Evolutionary conservation across 1,140 invertebrate species (phyloP).

Genomic region (Meteorus sp.): DNA sequence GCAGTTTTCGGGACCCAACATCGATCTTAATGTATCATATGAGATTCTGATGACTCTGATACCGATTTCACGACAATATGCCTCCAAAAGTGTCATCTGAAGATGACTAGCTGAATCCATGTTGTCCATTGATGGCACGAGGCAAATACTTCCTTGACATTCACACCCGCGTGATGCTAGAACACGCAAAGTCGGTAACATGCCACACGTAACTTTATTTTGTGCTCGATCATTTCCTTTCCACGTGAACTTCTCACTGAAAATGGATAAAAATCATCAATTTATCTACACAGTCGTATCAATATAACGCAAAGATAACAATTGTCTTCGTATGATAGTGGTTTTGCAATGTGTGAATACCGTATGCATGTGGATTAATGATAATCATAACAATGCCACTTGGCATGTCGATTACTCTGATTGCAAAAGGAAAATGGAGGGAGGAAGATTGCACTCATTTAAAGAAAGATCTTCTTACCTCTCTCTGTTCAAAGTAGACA

Average conservation of each 20-base stretch:
- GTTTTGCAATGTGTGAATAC: too few species aligned
- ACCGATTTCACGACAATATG: constrained; percentile 48
- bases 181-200: constrained; percentile 45
- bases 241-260: constrained; percentile 29
- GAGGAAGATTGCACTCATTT: too few species aligned
- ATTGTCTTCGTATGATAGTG: too few species aligned
- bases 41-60: constrained; percentile 44
- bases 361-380: too few species aligned
- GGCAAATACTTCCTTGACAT: constrained; percentile 38
- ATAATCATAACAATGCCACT: too few species aligned
- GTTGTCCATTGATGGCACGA: constrained; percentile 42
- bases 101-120: constrained; percentile 49
- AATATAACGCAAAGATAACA: too few species aligned
- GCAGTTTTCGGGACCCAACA: constrained; percentile 36
- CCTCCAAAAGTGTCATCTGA: constrained; percentile 46
- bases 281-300: too few species aligned
- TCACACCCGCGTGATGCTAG: constrained; percentile 43
- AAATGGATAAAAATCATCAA: too few species aligned
- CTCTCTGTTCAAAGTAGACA: constrained; percentile 25
- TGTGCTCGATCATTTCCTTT: constrained; percentile 15
- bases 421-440: too few species aligned
- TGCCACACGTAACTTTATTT: constrained; percentile 44
- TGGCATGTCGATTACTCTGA: too few species aligned
- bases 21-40: constrained; percentile 34
- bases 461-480: constrained; percentile 34